Conservation (phyloP, 2,888 invertebrate species). For the Abscondita cerata region DNA sequence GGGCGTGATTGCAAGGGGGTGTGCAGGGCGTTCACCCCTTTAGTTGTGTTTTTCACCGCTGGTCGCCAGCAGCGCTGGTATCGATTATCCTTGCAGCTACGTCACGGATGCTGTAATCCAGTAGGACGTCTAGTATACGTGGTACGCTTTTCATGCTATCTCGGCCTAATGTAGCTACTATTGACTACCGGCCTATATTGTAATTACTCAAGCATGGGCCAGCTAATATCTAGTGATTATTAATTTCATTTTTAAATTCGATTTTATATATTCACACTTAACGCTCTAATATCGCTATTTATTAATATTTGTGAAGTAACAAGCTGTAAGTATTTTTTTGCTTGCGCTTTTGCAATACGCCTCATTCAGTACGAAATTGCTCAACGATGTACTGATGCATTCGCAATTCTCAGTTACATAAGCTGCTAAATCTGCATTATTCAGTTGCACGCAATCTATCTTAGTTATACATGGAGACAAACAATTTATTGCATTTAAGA, state of each 20-base stretch:
- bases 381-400: no score
- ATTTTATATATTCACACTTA: constrained; percentile 9
- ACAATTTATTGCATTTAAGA: no score
- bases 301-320: constrained; percentile 6
- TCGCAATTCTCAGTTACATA: no score
- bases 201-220: constrained; percentile 38
- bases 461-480: no score
- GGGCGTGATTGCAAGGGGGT: constrained; percentile 53
- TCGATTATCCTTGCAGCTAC: constrained; percentile 58
- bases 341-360: neutral
- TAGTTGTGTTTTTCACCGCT: constrained; percentile 49
- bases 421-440: no score
- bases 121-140: constrained; percentile 49
- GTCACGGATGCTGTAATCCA: constrained; percentile 58
- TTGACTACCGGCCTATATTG: constrained; percentile 32
- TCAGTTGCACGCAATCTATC: no score
- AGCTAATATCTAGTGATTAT: constrained; percentile 38
- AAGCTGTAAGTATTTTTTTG: constrained; percentile 12
- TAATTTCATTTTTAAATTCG: constrained; percentile 21
- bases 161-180: constrained; percentile 40
- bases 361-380: neutral
- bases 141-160: constrained; percentile 44
- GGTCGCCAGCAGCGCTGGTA: constrained; percentile 56
- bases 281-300: constrained; percentile 12
- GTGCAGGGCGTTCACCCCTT: constrained; percentile 57